Conservation (phyloP, 2,888 invertebrate genomes). For the Gordius sp. region DNA sequence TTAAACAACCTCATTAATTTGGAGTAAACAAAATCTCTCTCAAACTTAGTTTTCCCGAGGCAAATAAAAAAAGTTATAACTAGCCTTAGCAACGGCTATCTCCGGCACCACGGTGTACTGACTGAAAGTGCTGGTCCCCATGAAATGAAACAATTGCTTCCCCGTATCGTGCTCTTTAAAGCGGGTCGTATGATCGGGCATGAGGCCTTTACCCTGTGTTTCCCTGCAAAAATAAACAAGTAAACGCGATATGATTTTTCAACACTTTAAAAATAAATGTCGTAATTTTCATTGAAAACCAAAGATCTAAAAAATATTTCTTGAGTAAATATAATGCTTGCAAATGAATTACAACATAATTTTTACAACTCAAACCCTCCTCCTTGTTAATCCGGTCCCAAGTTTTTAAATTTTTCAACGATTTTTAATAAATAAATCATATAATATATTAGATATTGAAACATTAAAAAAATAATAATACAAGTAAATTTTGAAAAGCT, state of each 20-base stretch:
- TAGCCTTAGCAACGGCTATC: conserved; percentile 72
- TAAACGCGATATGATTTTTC: neutral
- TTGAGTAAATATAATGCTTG: too few species aligned
- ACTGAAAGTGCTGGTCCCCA: conserved; percentile 83
- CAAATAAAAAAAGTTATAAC: conserved; percentile 15
- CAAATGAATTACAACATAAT: too few species aligned
- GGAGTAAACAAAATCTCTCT: neutral
- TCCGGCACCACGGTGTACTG: conserved; percentile 79
- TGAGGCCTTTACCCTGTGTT: conserved; percentile 46
- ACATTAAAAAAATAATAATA: too few species aligned
- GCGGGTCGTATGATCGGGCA: conserved; percentile 68
- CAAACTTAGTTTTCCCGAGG: neutral
- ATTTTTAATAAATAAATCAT: too few species aligned
- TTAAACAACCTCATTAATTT: too few species aligned
- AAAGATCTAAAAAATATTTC: too few species aligned
- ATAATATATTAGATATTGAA: too few species aligned
- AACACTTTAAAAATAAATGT: neutral
- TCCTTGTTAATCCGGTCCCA: too few species aligned
- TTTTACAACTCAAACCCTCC: too few species aligned
- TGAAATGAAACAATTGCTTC: conserved; percentile 55
- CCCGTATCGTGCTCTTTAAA: conserved; percentile 43
- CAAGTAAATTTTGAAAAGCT: too few species aligned
- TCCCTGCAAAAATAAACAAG: conserved; percentile 21
- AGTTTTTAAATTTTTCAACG: too few species aligned
- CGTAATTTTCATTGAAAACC: too few species aligned